Conservation (phyloP, 1,140 invertebrate species). For the Tetraneura akinire region DNA sequence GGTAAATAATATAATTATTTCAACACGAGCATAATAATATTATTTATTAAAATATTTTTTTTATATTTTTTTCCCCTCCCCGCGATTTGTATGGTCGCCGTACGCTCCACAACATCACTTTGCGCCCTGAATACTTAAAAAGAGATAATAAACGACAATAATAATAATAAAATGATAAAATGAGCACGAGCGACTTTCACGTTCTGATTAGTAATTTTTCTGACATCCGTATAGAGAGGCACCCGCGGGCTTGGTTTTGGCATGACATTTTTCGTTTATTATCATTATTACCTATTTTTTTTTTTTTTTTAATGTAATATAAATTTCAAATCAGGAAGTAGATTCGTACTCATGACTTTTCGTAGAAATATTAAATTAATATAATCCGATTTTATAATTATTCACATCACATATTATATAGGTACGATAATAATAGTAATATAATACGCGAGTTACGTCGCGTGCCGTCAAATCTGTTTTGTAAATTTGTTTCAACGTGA, state of each 20-base stretch:
- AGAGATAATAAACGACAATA: background rate
- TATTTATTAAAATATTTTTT: no score
- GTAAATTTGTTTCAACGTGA: no score
- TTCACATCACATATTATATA: no score
- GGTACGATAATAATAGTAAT: background rate
- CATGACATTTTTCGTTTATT: background rate
- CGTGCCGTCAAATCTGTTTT: no score
- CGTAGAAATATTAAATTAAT: no score
- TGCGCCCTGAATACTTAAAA: slow-evolving; percentile 39
- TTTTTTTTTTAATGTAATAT: background rate
- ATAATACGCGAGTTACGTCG: background rate
- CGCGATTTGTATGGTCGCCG: no score
- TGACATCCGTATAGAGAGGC: background rate
- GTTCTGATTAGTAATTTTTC: slow-evolving; percentile 25
- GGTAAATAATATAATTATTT: background rate
- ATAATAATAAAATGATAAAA: background rate
- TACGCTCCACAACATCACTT: background rate
- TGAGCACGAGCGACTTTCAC: slow-evolving; percentile 37
- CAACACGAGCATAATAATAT: background rate
- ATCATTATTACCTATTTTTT: no score
- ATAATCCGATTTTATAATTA: no score
- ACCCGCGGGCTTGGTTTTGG: background rate
- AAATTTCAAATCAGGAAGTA: background rate
- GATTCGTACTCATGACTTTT: no score
- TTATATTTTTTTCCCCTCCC: no score